Conservation (phyloP, 2,888 invertebrate species). For the Epistrophe grossulariae region DNA sequence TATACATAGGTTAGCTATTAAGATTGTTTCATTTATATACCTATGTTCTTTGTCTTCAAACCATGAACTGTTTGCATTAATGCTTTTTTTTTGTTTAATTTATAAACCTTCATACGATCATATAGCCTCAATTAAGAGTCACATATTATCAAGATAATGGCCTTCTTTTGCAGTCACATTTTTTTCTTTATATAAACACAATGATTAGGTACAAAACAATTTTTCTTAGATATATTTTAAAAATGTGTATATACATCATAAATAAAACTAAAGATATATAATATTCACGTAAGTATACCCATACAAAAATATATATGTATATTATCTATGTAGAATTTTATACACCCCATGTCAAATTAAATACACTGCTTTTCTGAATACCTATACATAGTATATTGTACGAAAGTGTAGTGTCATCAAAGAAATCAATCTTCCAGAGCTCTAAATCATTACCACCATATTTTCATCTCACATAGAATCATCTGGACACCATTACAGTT, state of each 20-base stretch:
- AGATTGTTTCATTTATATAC: not conserved
- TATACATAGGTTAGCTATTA: slow-evolving; percentile 21
- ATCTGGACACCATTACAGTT: too few relatives aligned
- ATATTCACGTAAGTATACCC: not conserved
- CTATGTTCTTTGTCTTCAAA: slow-evolving; percentile 4
- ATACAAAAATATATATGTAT: not conserved
- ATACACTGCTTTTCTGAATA: not conserved
- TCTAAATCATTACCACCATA: too few relatives aligned
- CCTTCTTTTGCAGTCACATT: too few relatives aligned
- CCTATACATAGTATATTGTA: too few relatives aligned
- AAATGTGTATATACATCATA: too few relatives aligned
- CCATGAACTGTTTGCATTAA: slow-evolving; percentile 12
- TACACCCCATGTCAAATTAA: not conserved
- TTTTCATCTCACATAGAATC: too few relatives aligned
- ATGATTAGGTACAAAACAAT: too few relatives aligned
- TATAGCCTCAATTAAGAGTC: slow-evolving; percentile 1
- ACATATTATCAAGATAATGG: slow-evolving; percentile 13
- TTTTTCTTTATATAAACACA: too few relatives aligned
- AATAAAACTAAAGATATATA: not conserved
- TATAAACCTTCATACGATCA: slow-evolving; percentile 23
- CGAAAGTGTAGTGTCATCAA: too few relatives aligned
- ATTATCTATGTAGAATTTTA: too few relatives aligned
- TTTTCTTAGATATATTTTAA: too few relatives aligned
- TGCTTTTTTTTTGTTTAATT: not conserved
- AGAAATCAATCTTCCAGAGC: too few relatives aligned